Base-by-base conservation (phyloP, 1,140 invertebrate genomes). In the Zaprionus ghesquierei region DNA sequence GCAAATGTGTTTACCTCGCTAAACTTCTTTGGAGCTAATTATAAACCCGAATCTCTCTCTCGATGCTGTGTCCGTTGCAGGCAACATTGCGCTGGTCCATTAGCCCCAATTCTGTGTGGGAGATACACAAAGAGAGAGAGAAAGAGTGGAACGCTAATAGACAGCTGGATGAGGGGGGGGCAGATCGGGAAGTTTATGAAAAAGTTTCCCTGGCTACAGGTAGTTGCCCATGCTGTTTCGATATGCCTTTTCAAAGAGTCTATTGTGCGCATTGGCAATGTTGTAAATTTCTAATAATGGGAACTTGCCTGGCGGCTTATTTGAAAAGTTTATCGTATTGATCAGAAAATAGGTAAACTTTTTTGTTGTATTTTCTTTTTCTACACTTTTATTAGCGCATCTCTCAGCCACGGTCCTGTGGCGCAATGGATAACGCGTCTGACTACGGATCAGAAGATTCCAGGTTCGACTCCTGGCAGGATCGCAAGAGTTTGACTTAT, bases 381-480 rank as follows among this genome's bases (percentile, higher is more conserved):
- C 0, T n/a, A n/a, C n/a, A n/a, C n/a, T n/a, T n/a, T n/a, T n/a
- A n/a, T n/a, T n/a, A n/a, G 3, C 6, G 2, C 20, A 2, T 10
- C 13, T 2, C 20, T n/a, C 3, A 2, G 12, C 12, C 22, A 27
- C 33, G 94, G 94, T 93, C 94, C 92, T 94, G 94, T 94, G 94
- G 94, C 94, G 94, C 94, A 94, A 94, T 93, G 94, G 94, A 94
- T 94, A 94, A 94, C 94, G 94, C 94, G 94, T 94, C 94, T 92
- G 94, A 94, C 94, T 94, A 94, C 94, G 93, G 94, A 94, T 94
- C 94, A 94, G 94, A 94, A 94, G 94, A 94, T 94, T 94, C 93
- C 94, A 94, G 94, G 94, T 94, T 94, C 94, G 94, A 94, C 94
- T 94, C 94, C 94, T 94, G 94, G 94, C 94, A 94, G 93, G 94